Base-by-base conservation (phyloP, 2,888 invertebrate species). In the Sinohyriopsis cumingii region DNA sequence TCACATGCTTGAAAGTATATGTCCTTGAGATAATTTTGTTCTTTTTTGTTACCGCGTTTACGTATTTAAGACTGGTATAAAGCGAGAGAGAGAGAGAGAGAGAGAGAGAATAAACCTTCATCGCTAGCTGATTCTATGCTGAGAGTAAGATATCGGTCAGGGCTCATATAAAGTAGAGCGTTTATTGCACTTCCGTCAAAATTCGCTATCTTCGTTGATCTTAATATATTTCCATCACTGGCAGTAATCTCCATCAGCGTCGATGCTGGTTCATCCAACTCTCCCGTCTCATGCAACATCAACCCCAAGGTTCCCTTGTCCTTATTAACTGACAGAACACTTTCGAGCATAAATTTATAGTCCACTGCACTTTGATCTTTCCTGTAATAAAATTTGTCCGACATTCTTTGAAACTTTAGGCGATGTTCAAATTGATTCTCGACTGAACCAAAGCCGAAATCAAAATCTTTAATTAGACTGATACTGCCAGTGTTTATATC, bases 371-470 rank as follows among this genome's bases (percentile, higher is more conserved):
- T 65, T 6, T 59, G 59, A 25, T 55, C 63, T 5, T 24, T 53
- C 24, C 28, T 64, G 15, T 53, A 57, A 19, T 28, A 18, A 1
- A 55, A 24, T 1, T 9, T 53, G 1, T 19, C 33, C 53, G 20
- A 20, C 22, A 60, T 22, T 7, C 20, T n/a, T 24, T 55, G 64
- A 55, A 55, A 64, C 56, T 28, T 64, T 64, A 55, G 55, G 28
- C 6, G 53, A 59, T 45, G 53, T 59, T 7, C 68, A 15, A 15
- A 45, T 15, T 45, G 12, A 45, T 45, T 45, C 1, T 45, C 45
- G 3, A 12, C 66, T 15, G 71, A 64, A 67, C 77, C 81, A 20
- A 82, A 71, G n/a, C 79, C 77, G 57, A 81, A 77, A 45, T 68
- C 67, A 19, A 75, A 77, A 7, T 66, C 60, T 56, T 67, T 73